These are phyloP conservation scores for Gymnothorax javanicus DNA, from an alignment of 2,797 vertebrate genomes.

Conservation along the genomic window DNA sequence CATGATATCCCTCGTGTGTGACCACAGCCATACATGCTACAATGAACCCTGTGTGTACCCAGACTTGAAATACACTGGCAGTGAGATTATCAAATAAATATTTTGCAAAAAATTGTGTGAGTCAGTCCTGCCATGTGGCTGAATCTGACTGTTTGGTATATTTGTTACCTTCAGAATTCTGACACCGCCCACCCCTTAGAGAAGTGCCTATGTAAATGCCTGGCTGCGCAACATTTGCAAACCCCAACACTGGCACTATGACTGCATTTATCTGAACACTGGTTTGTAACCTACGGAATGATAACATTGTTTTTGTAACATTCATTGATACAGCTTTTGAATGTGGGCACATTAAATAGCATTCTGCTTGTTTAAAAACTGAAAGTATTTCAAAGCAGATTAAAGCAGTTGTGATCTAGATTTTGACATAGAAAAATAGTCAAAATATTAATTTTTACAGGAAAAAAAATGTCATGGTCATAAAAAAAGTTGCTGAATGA, in stretches of 20 bases:
- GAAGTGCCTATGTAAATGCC: not conserved
- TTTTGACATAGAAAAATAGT: not conserved
- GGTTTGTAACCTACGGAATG: not conserved
- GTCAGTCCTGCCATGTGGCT: not conserved
- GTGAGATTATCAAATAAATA: conserved; percentile 17
- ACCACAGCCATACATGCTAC: not conserved
- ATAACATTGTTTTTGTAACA: not conserved
- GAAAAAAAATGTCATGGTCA: not conserved
- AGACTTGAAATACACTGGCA: conserved; percentile 5
- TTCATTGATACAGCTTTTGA: not conserved
- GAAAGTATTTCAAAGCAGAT: not conserved
- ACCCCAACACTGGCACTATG: not conserved
- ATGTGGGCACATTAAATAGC: not conserved
- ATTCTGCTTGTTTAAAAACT: not conserved
- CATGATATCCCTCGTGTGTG: not conserved
- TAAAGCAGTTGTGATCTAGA: not conserved
- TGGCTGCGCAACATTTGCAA: not conserved
- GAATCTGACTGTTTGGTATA: not conserved
- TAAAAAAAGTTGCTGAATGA: not conserved
- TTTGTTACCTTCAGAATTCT: conserved; percentile 11
- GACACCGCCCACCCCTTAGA: not conserved
- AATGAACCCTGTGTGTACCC: not conserved
- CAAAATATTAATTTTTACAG: not conserved
- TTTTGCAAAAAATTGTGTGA: conserved; percentile 11
- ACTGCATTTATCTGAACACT: not conserved